A percentile compares a stretch with the other conserved stretches of the same genome.
These are phyloP conservation scores for Iselma pallidipennis DNA, from an alignment of 2,888 invertebrate genomes.

Conservation along the genomic window DNA sequence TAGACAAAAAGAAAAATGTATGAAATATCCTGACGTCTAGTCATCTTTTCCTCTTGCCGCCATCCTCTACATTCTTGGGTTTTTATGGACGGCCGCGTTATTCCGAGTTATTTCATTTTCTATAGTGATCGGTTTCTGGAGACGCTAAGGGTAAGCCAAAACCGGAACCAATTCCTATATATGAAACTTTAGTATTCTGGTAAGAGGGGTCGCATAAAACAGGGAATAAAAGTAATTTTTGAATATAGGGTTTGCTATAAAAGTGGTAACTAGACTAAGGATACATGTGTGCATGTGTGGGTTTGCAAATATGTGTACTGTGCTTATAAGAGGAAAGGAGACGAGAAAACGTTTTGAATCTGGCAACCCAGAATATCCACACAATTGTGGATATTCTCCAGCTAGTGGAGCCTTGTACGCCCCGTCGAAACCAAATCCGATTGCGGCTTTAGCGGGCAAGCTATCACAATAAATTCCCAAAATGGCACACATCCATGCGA, in stretches of 20 bases:
- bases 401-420: slow-evolving; percentile 23
- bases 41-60: background rate
- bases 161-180: slow-evolving; percentile 22
- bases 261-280: slow-evolving; percentile 41
- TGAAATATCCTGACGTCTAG: background rate
- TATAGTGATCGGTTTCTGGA: slow-evolving; percentile 29
- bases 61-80: background rate
- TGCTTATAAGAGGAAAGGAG: slow-evolving; percentile 8
- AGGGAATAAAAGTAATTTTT: slow-evolving; percentile 38
- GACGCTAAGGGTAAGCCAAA: background rate
- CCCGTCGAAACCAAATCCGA: slow-evolving; percentile 46
- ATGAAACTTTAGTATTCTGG: slow-evolving; percentile 27
- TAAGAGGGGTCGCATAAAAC: slow-evolving; percentile 33
- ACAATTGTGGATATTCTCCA: background rate
- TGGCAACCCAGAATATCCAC: too few species aligned
- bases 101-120: slow-evolving; percentile 36
- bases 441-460: slow-evolving; percentile 52
- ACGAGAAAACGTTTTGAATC: background rate
- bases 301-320: slow-evolving; percentile 16
- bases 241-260: slow-evolving; percentile 44
- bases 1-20: too few species aligned
- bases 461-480: slow-evolving; percentile 53
- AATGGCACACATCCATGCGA: slow-evolving; percentile 50
- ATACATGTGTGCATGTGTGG: slow-evolving; percentile 30
- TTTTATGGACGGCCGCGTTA: slow-evolving; percentile 15